Percentiles rank a stretch among this genome's conserved stretches.
phyloP scores from a whole-genome alignment of 1,140 invertebrate genomes.

The Conus ventricosus region DNA sequence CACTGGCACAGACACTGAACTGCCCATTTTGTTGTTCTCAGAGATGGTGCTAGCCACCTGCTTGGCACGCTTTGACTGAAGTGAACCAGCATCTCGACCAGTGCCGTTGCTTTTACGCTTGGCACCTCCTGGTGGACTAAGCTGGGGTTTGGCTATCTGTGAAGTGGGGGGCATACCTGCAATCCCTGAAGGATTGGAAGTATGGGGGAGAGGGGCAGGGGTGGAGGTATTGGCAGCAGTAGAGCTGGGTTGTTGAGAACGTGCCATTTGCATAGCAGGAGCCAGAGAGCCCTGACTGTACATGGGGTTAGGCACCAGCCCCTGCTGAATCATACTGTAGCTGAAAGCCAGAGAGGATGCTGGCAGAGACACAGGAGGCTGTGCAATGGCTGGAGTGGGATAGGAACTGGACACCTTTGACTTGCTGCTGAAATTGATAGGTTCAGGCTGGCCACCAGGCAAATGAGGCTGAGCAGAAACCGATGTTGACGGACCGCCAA shows the following conservation, averaged over 20 bases:
- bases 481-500: constrained; percentile 57
- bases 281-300: constrained; percentile 62
- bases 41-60: constrained; percentile 67
- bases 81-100: constrained; percentile 27
- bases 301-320: constrained; percentile 75
- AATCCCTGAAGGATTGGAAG: constrained; percentile 12
- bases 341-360: constrained; percentile 58
- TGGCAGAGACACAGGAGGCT: constrained; percentile 66
- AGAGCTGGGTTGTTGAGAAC: constrained; percentile 39
- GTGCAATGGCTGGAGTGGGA: constrained; percentile 57
- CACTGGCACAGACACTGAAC: constrained; percentile 77
- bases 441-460: constrained; percentile 56
- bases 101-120: constrained; percentile 48
- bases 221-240: constrained; percentile 32
- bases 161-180: constrained; percentile 41
- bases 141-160: constrained; percentile 57
- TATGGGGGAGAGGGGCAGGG: constrained; percentile 31
- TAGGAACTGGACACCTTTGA: constrained; percentile 30
- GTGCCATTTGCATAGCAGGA: constrained; percentile 37
- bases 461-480: constrained; percentile 23
- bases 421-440: constrained; percentile 65
- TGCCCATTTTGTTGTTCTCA: constrained; percentile 7
- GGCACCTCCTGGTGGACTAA: constrained; percentile 81
- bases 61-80: constrained; percentile 39
- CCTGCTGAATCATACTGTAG: constrained; percentile 75